These are phyloP conservation scores for Epinotia ramella DNA, from an alignment of 2,888 invertebrate genomes.

Conservation along the genomic window DNA sequence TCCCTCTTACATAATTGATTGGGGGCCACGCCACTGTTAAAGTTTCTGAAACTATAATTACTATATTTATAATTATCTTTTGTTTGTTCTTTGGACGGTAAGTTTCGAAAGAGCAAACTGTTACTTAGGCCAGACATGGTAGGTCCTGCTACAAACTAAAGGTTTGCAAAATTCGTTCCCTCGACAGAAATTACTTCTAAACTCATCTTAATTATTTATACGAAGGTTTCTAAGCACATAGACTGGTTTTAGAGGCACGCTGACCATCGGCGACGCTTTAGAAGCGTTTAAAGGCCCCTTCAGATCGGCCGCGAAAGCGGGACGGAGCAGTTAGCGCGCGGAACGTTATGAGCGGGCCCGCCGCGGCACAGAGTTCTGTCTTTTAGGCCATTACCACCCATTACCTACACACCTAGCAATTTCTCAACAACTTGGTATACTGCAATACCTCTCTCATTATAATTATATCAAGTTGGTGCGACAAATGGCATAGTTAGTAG, in stretches of 20 bases:
- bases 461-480: too few species aligned
- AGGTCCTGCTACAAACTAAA: background rate
- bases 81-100: conserved; percentile 41
- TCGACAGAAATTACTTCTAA: background rate
- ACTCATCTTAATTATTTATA: background rate
- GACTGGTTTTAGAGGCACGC: background rate
- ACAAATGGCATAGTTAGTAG: too few species aligned
- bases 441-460: too few species aligned
- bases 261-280: too few species aligned
- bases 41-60: conserved; percentile 1
- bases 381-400: too few species aligned
- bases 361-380: too few species aligned
- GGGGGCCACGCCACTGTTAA: background rate
- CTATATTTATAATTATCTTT: background rate
- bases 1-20: background rate
- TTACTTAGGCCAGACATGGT: conserved; percentile 25
- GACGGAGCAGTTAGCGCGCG: too few species aligned
- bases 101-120: conserved; percentile 38
- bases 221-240: background rate
- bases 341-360: too few species aligned
- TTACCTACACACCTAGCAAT: too few species aligned
- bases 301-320: too few species aligned
- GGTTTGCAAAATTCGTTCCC: background rate
- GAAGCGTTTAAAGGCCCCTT: too few species aligned
- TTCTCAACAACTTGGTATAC: too few species aligned